Conservation (phyloP, 2,797 vertebrate genomes). For the Tenualosa thibaudeaui region DNA sequence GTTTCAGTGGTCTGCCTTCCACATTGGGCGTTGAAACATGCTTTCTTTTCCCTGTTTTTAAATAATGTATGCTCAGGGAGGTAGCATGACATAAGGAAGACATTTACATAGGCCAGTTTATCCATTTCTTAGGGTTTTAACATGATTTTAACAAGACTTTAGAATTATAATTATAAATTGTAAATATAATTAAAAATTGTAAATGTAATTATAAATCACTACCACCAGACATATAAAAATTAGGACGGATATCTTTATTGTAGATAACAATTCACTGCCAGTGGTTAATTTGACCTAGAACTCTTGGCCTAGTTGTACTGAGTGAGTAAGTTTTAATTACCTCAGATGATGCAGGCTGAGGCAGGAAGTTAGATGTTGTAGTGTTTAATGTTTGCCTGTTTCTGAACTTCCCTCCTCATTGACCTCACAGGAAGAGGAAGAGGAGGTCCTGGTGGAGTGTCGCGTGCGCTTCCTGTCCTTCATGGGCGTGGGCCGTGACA, state of each 20-base stretch:
- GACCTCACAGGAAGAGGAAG: slow-evolving; percentile 78
- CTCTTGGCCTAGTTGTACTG: neutral
- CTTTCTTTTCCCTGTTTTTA: too few relatives aligned
- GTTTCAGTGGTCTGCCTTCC: too few relatives aligned
- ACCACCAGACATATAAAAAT: neutral
- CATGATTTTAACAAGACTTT: too few relatives aligned
- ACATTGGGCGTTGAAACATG: too few relatives aligned
- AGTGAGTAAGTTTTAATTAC: neutral
- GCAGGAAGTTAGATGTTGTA: neutral
- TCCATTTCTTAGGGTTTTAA: too few relatives aligned
- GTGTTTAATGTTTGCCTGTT: neutral
- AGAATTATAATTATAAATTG: too few relatives aligned
- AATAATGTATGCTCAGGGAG: too few relatives aligned
- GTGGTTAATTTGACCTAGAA: neutral
- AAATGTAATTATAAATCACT: neutral
- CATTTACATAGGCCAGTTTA: too few relatives aligned
- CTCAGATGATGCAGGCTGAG: neutral
- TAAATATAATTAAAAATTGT: too few relatives aligned
- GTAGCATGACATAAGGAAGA: too few relatives aligned
- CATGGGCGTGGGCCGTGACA: slow-evolving; percentile 93
- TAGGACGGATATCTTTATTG: neutral
- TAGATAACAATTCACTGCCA: neutral
- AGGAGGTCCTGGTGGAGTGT: slow-evolving; percentile 92
- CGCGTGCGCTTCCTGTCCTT: slow-evolving; percentile 96
- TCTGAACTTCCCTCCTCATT: slow-evolving; percentile 25